A percentile compares a stretch with the other conserved stretches of the same genome.
These are phyloP conservation scores for Tanypteryx hageni DNA, from an alignment of 2,888 invertebrate genomes.

Conservation along the genomic window DNA sequence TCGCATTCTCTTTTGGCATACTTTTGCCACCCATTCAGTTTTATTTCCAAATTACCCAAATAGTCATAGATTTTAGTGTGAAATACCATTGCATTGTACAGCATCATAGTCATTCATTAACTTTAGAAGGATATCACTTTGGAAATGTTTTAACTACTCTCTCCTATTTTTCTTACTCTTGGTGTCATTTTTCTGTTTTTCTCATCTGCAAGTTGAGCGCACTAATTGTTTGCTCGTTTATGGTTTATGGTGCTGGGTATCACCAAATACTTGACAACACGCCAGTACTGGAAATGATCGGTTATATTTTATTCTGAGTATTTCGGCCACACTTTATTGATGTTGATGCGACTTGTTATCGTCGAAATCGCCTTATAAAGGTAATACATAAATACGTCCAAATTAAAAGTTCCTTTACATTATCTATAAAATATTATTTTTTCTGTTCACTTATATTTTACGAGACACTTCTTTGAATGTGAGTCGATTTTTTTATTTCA, in stretches of 20 bases:
- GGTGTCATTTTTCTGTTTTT: constrained; percentile 50
- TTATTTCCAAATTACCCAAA: background rate
- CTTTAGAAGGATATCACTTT: constrained; percentile 27
- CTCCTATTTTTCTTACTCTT: constrained; percentile 39
- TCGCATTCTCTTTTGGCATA: too few species aligned
- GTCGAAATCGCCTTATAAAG: too few species aligned
- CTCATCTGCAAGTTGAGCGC: constrained; percentile 50
- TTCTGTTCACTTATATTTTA: too few species aligned
- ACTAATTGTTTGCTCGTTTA: constrained; percentile 56
- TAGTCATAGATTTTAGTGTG: constrained; percentile 10
- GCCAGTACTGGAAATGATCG: background rate
- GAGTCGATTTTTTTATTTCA: too few species aligned
- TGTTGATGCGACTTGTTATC: too few species aligned
- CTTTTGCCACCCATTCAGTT: too few species aligned
- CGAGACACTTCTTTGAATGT: too few species aligned
- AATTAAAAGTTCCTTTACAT: too few species aligned
- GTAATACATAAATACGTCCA: too few species aligned
- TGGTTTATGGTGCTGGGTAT: constrained; percentile 52
- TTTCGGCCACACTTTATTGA: too few species aligned
- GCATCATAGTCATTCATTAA: constrained; percentile 31
- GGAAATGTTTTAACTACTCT: constrained; percentile 26
- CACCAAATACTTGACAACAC: constrained; percentile 22
- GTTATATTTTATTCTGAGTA: too few species aligned
- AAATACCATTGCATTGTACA: background rate
- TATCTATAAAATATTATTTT: too few species aligned